A percentile compares a stretch with the other conserved stretches of the same genome.
phyloP scores from a whole-genome alignment of 2,113 vertebrate species.

The Phocoena sinus region DNA sequence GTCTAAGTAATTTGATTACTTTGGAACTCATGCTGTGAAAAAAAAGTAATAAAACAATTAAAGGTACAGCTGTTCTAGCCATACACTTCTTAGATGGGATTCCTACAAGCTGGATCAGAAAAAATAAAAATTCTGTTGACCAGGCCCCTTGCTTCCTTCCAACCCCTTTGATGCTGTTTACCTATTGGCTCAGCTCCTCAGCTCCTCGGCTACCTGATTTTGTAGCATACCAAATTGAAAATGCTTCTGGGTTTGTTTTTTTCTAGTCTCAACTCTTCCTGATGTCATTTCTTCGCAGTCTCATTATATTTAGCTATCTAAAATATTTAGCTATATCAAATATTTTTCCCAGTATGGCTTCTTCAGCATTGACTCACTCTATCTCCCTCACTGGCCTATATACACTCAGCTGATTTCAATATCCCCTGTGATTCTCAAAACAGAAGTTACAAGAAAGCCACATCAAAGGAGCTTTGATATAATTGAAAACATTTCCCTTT shows the following conservation, averaged over 20 bases:
- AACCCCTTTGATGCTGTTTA: background rate
- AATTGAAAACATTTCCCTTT: background rate
- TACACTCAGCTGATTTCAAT: background rate
- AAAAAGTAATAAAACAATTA: constrained; percentile 68
- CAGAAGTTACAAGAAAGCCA: background rate
- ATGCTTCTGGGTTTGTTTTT: background rate
- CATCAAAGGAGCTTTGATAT: background rate
- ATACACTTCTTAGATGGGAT: constrained; percentile 12
- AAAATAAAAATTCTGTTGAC: background rate
- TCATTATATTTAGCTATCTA: background rate
- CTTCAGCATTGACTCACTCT: background rate
- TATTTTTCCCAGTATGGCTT: background rate
- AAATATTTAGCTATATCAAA: background rate
- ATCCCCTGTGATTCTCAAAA: background rate
- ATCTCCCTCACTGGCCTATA: background rate
- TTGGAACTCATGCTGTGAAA: constrained; percentile 54
- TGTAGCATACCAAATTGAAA: background rate
- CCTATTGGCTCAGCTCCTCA: background rate
- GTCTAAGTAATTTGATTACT: constrained; percentile 71
- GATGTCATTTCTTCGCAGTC: background rate
- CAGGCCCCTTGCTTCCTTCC: background rate
- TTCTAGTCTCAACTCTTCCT: background rate
- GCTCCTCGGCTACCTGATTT: background rate
- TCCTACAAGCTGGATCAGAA: background rate
- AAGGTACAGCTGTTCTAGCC: constrained; percentile 62